Evolutionary conservation across 2,888 invertebrate genomes (phyloP).

Genomic region (Pedicia rivosa): DNA sequence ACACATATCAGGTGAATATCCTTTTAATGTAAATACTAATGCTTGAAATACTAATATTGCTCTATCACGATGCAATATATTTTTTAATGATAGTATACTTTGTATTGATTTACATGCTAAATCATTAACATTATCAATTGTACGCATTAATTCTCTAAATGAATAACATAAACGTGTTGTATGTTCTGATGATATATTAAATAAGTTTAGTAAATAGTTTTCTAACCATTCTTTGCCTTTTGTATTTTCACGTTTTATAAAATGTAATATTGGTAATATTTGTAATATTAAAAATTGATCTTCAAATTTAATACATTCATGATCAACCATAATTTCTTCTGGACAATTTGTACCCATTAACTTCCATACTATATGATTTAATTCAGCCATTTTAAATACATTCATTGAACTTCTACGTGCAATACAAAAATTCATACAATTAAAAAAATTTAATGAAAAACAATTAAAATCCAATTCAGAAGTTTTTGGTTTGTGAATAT

Average conservation of each 20-base stretch:
- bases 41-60: conserved; percentile 45
- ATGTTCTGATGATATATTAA: conserved; percentile 44
- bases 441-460: conserved; percentile 26
- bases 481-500: conserved; percentile 2
- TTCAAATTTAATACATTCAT: conserved; percentile 32
- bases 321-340: conserved; percentile 24
- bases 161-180: conserved; percentile 43
- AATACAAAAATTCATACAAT: conserved; percentile 27
- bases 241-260: conserved; percentile 22
- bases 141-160: conserved; percentile 34
- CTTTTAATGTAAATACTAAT: conserved; percentile 41
- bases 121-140: conserved; percentile 18
- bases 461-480: conserved; percentile 13
- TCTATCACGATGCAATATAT: conserved; percentile 40
- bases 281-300: conserved; percentile 44
- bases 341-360: conserved; percentile 24
- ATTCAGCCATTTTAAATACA: conserved; percentile 27
- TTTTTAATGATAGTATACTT: conserved; percentile 29
- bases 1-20: conserved; percentile 26
- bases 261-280: conserved; percentile 41
- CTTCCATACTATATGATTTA: conserved; percentile 31
- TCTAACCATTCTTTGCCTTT: conserved; percentile 35
- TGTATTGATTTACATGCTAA: conserved; percentile 26
- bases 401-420: conserved; percentile 21
- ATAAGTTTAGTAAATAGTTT: conserved; percentile 39